Evolutionary conservation across 2,888 invertebrate species (phyloP).

Genomic region (Eulithis prunata): DNA sequence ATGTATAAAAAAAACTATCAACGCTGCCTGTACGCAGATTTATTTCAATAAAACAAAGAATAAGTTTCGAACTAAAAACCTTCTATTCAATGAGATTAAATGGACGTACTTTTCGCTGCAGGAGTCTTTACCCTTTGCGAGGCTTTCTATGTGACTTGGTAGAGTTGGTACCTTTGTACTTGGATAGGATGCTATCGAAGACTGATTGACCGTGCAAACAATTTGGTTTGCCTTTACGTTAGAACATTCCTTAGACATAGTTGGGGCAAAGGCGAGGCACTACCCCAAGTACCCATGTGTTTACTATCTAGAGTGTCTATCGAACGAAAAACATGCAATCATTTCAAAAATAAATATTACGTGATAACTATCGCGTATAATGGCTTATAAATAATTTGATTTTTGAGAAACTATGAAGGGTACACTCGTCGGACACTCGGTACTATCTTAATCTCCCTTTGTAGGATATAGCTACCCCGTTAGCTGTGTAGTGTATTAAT

Average conservation of each 20-base stretch:
- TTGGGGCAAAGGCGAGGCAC: conserved; percentile 31
- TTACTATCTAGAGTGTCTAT: conserved; percentile 13
- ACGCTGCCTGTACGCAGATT: conserved; percentile 6
- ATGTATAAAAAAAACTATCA: neutral
- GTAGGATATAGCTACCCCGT: neutral
- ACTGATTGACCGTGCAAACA: conserved; percentile 69
- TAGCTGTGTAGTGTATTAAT: conserved; percentile 12
- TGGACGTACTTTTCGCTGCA: conserved; percentile 37
- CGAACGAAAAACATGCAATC: neutral
- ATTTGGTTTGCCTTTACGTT: conserved; percentile 65
- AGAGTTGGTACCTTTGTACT: conserved; percentile 42
- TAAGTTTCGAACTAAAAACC: conserved; percentile 34
- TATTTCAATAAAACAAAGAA: conserved; percentile 29
- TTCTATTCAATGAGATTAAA: conserved; percentile 39
- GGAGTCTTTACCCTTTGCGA: conserved; percentile 47
- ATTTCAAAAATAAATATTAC: neutral
- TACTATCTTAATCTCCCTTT: neutral
- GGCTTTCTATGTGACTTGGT: conserved; percentile 49
- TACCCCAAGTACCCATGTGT: conserved; percentile 4
- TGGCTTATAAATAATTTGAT: too few species aligned
- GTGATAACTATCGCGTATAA: too few species aligned
- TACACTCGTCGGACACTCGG: too few species aligned
- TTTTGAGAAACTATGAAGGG: too few species aligned
- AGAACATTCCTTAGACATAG: conserved; percentile 45
- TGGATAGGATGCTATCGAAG: conserved; percentile 57